Evolutionary conservation across 2,113 vertebrate genomes (phyloP), one percentile per base, ranked within the genome.

Genomic region (Heptranchias perlo): DNA sequence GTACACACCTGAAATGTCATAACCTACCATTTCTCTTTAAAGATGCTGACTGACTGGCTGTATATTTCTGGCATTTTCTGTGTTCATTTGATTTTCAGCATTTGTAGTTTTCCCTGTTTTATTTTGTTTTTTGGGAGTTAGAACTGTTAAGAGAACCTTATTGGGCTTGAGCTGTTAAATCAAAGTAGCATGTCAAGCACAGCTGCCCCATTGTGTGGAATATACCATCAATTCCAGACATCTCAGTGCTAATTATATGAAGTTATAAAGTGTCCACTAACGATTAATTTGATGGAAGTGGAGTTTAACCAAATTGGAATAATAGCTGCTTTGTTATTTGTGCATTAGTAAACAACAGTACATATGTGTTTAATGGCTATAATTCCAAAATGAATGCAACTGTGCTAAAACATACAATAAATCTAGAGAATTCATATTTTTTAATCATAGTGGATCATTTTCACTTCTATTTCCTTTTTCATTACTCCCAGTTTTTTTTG

Each of bases 211-310:
- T 92, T 61, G 54, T 58, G 31, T 14, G 5, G 16, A 58, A 61
- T 93, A 62, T 93, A 23, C 58, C 58, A 23, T 62, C n/a, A 35
- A 64, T 93, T 93, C 58, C 16, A 64, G 35, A n/a, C 58, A 92
- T 61, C 4, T 54, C 52, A 61, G 1, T 92, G 86, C 28, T 61
- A 58, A 92, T 92, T 92, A 92, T 58, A 61, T 28, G 1, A 61
- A n/a, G 54, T 61, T 61, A 16, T 31, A 16, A 61, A 18, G 61
- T 92, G 52, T 21, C 52, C 4, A 0, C 54, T 14, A 35, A 61
- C 11, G 54, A 92, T 92, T 92, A 61, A 92, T n/a, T 92, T 92
- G 87, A 44, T 82, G 39, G 78, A 82, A 44, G 39, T 44, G 78
- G 39, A 58, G 3, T 14, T 61, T n/a, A 10, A 35, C 87, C 52